These are phyloP conservation scores for Criorhina ranunculi DNA, from an alignment of 2,888 invertebrate genomes.

Conservation along the genomic window DNA sequence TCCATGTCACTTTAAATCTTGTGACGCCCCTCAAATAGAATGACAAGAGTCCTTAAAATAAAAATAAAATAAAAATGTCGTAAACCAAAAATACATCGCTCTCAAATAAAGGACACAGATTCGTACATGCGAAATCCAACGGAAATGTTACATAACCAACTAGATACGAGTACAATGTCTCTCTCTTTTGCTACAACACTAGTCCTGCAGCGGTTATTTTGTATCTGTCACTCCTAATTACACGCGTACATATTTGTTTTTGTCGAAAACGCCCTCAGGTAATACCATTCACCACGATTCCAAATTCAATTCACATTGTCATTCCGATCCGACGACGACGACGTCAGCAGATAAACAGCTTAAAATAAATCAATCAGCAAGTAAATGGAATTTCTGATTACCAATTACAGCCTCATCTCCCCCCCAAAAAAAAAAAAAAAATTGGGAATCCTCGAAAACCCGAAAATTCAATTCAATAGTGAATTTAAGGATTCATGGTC, in stretches of 20 bases:
- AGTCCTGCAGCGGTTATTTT: not conserved
- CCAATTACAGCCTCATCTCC: constrained; percentile 54
- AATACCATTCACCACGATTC: not conserved
- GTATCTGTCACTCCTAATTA: constrained; percentile 63
- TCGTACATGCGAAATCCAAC: not conserved
- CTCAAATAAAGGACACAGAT: constrained; percentile 15
- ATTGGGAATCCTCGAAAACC: not conserved
- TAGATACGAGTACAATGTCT: not conserved
- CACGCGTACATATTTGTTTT: constrained; percentile 44
- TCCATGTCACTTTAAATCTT: not conserved
- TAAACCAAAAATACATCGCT: constrained; percentile 34
- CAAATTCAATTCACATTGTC: constrained; percentile 45
- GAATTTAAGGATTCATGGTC: constrained; percentile 61
- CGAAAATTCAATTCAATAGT: constrained; percentile 58
- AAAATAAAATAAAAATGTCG: constrained; percentile 25
- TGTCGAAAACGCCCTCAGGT: constrained; percentile 13
- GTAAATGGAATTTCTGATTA: constrained; percentile 70
- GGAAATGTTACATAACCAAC: no score
- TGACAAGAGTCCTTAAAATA: not conserved
- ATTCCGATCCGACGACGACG: constrained; percentile 24
- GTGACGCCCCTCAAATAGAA: not conserved
- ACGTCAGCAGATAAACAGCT: constrained; percentile 63
- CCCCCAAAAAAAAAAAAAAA: constrained; percentile 23
- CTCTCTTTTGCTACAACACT: not conserved
- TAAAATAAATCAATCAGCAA: constrained; percentile 70